A percentile compares a stretch with the other conserved stretches of the same genome.
phyloP scores from a whole-genome alignment of 2,888 invertebrate species.

The Nomada fucata region DNA sequence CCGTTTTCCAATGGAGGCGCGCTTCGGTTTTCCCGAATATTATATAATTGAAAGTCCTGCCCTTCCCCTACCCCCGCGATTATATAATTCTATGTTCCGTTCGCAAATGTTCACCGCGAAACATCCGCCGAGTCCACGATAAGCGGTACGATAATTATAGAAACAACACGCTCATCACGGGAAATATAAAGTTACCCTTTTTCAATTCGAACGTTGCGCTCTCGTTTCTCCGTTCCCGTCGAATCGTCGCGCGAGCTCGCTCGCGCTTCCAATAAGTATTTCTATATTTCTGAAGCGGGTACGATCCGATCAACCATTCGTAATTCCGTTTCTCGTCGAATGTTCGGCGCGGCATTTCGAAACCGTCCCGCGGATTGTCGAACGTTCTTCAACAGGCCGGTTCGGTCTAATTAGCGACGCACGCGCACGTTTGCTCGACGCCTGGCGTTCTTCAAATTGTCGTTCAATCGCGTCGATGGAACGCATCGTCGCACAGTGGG shows the following conservation, averaged over 20 bases:
- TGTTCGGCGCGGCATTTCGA: constrained; percentile 6
- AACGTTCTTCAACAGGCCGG: background rate
- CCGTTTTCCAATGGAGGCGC: too few species aligned
- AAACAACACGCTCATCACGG: background rate
- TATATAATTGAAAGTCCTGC: too few species aligned
- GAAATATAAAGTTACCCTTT: background rate
- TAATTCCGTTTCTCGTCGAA: background rate
- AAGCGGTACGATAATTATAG: background rate
- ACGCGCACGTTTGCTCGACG: background rate
- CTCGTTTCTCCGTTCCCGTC: background rate
- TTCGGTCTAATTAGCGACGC: constrained; percentile 10
- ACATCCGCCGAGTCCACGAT: background rate
- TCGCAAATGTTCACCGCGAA: background rate
- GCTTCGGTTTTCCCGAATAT: too few species aligned
- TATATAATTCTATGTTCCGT: too few species aligned
- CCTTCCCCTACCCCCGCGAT: too few species aligned
- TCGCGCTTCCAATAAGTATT: background rate
- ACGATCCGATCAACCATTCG: constrained; percentile 2
- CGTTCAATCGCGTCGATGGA: background rate
- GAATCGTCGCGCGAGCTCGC: background rate
- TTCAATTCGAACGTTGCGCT: background rate
- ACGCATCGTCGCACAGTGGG: too few species aligned
- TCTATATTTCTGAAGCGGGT: background rate
- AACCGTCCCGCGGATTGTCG: constrained; percentile 7
- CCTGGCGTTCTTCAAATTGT: background rate